Evolutionary conservation across 2,888 invertebrate species (phyloP).

Genomic region (Oligia latruncula): DNA sequence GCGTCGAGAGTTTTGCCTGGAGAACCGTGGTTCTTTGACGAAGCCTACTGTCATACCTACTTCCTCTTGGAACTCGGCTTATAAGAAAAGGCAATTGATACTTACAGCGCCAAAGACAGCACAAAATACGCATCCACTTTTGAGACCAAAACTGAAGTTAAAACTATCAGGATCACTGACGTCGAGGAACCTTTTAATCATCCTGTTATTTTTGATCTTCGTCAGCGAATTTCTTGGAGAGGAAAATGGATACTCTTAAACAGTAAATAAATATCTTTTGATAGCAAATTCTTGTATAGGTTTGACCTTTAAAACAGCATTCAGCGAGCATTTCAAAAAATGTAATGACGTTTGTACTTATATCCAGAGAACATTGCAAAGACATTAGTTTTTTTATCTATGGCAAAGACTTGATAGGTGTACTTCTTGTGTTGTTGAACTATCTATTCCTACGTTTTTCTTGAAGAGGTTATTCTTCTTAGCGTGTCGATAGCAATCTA

Average conservation of each 20-base stretch:
- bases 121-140: constrained; percentile 58
- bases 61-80: neutral
- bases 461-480: neutral
- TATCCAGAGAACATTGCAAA: neutral
- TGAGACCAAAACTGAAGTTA: constrained; percentile 49
- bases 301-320: constrained; percentile 31
- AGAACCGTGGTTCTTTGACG: neutral
- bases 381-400: too few species aligned
- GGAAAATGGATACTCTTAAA: constrained; percentile 40
- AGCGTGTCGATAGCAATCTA: too few species aligned
- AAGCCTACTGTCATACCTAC: neutral
- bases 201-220: constrained; percentile 31
- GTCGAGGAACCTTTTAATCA: constrained; percentile 56
- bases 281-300: constrained; percentile 32
- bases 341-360: constrained; percentile 12
- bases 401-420: too few species aligned
- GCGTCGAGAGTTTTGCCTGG: neutral
- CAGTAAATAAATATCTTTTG: constrained; percentile 39
- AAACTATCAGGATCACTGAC: constrained; percentile 46
- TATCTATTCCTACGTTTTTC: neutral
- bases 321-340: constrained; percentile 50
- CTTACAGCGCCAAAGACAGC: constrained; percentile 61
- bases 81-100: constrained; percentile 6
- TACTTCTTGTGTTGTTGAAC: neutral
- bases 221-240: constrained; percentile 16